These are phyloP conservation scores for Catotricha subobsoleta DNA, from an alignment of 2,888 invertebrate genomes.

Conservation along the genomic window DNA sequence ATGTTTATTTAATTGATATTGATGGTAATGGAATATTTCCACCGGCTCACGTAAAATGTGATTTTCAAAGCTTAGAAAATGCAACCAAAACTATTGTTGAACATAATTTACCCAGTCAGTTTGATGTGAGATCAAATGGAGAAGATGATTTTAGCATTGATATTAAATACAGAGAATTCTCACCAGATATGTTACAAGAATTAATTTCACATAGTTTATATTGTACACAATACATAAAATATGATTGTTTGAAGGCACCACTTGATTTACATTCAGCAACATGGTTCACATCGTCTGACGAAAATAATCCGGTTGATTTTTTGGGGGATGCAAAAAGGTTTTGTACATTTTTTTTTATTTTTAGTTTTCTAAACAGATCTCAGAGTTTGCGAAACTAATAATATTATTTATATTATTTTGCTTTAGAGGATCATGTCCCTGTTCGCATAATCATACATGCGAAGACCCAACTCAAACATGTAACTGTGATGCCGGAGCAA, in stretches of 20 bases:
- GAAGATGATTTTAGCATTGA: conserved; percentile 69
- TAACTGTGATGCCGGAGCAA: conserved; percentile 77
- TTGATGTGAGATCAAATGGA: conserved; percentile 62
- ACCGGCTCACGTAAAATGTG: conserved; percentile 80
- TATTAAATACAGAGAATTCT: conserved; percentile 76
- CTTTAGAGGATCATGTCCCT: conserved; percentile 50
- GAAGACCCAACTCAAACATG: conserved; percentile 66
- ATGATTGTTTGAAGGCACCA: conserved; percentile 78
- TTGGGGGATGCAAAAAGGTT: conserved; percentile 68
- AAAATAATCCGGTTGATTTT: conserved; percentile 60
- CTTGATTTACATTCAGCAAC: conserved; percentile 72
- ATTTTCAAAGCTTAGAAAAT: conserved; percentile 74
- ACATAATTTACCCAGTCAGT: conserved; percentile 78
- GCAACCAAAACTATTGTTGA: conserved; percentile 76
- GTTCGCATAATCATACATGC: conserved; percentile 63
- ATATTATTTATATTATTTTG: background rate
- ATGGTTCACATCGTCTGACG: conserved; percentile 70
- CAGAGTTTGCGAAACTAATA: background rate
- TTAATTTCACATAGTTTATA: conserved; percentile 75
- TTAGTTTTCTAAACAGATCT: conserved; percentile 6
- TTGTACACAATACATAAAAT: conserved; percentile 77
- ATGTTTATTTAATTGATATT: conserved; percentile 82
- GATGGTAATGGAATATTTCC: conserved; percentile 87
- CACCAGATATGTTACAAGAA: conserved; percentile 79
- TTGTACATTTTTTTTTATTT: conserved; percentile 13